Evolutionary conservation across 2,888 invertebrate genomes (phyloP).

Genomic region (Acholoe squamosa): DNA sequence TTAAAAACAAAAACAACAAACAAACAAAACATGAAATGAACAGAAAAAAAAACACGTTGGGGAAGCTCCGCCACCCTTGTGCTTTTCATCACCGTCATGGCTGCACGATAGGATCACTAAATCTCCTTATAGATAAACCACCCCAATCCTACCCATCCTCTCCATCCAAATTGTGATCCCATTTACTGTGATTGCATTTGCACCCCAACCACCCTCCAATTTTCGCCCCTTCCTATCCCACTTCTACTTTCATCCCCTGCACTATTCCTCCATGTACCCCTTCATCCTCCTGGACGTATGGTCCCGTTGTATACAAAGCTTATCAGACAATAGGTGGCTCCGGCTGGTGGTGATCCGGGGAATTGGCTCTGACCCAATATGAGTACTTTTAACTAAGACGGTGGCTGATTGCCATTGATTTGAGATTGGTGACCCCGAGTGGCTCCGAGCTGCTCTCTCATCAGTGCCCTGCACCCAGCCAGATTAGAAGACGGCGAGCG

Average conservation of each 20-base stretch:
- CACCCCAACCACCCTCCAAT: neutral
- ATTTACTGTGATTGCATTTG: neutral
- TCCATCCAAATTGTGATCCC: neutral
- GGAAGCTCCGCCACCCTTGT: too few species aligned
- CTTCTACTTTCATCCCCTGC: too few species aligned
- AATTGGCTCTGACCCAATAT: constrained; percentile 48
- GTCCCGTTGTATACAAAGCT: constrained; percentile 17
- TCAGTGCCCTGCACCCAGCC: constrained; percentile 31
- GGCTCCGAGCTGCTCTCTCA: constrained; percentile 22
- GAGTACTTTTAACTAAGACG: constrained; percentile 52
- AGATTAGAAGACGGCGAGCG: constrained; percentile 43
- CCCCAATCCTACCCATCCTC: neutral
- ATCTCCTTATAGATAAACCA: neutral
- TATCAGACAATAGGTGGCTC: constrained; percentile 38
- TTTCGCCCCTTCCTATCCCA: too few species aligned
- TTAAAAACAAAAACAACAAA: too few species aligned
- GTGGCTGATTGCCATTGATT: constrained; percentile 57
- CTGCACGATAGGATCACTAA: neutral
- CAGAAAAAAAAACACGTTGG: too few species aligned
- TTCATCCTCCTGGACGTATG: neutral
- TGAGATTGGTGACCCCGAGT: constrained; percentile 25
- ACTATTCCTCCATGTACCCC: neutral
- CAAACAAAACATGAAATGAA: too few species aligned
- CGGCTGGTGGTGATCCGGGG: neutral
- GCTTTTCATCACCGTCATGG: neutral